A percentile compares a stretch with the other conserved stretches of the same genome.
Evolutionary conservation across 2,888 invertebrate species (phyloP).

Genomic region (Cremastinae sp.): DNA sequence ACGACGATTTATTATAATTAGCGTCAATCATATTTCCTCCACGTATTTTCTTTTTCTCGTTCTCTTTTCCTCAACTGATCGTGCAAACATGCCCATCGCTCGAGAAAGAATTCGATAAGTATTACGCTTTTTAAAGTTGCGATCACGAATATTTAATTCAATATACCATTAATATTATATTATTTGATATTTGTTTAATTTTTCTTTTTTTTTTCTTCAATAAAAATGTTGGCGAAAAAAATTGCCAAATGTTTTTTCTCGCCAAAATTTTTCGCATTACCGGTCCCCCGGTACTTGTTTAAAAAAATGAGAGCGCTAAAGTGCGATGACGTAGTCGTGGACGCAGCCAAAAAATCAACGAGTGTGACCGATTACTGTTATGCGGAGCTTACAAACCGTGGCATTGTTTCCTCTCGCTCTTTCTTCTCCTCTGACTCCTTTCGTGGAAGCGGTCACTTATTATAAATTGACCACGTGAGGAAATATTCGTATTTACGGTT

Average conservation of each 20-base stretch:
- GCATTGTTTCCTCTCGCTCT: constrained; percentile 69
- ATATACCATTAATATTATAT: too few species aligned
- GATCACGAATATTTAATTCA: too few species aligned
- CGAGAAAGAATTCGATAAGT: too few species aligned
- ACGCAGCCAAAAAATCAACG: constrained; percentile 73
- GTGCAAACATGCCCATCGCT: too few species aligned
- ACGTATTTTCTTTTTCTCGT: constrained; percentile 4
- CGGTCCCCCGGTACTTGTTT: constrained; percentile 4
- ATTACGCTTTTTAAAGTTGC: too few species aligned
- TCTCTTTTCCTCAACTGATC: background rate
- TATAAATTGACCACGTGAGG: constrained; percentile 54
- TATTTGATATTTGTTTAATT: too few species aligned
- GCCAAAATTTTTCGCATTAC: background rate
- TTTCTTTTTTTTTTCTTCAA: background rate
- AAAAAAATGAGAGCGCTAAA: constrained; percentile 31
- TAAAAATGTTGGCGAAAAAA: too few species aligned
- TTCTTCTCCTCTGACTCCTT: constrained; percentile 43
- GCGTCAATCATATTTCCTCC: constrained; percentile 35
- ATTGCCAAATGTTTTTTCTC: background rate
- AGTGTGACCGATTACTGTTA: constrained; percentile 80
- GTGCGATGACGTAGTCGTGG: constrained; percentile 62
- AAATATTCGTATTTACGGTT: constrained; percentile 19
- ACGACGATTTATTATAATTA: constrained; percentile 46
- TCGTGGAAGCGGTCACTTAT: constrained; percentile 44
- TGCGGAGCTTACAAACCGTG: constrained; percentile 70